Conservation (phyloP, 2,888 invertebrate species). For the Danaus chrysippus region DNA sequence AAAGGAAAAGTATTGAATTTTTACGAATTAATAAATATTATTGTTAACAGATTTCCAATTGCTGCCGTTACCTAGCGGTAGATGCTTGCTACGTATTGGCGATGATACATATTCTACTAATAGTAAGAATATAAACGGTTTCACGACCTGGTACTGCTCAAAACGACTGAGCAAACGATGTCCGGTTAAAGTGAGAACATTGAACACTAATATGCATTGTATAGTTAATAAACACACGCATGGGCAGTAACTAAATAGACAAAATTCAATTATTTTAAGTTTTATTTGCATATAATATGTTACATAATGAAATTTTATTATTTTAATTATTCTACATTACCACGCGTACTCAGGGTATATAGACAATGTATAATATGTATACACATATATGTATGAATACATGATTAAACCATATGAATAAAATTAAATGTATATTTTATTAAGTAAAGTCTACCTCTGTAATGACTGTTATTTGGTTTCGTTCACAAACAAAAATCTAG, state of each 20-base stretch:
- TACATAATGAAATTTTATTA: not conserved
- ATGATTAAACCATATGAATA: no score
- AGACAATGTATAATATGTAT: no score
- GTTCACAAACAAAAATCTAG: no score
- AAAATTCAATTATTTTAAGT: not conserved
- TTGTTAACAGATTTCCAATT: slow-evolving; percentile 30
- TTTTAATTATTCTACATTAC: no score
- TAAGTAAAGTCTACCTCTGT: no score
- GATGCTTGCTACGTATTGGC: slow-evolving; percentile 36
- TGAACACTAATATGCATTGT: slow-evolving; percentile 22
- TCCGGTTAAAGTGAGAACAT: slow-evolving; percentile 33
- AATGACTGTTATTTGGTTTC: no score
- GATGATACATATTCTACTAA: slow-evolving; percentile 37
- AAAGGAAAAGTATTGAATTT: not conserved
- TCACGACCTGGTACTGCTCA: slow-evolving; percentile 41
- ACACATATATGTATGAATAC: no score
- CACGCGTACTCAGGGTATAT: no score
- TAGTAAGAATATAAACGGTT: slow-evolving; percentile 27
- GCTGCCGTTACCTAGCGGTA: slow-evolving; percentile 36
- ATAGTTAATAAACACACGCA: slow-evolving; percentile 34
- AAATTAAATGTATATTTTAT: no score
- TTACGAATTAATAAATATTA: not conserved
- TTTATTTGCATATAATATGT: not conserved
- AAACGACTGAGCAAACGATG: slow-evolving; percentile 38
- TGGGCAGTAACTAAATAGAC: slow-evolving; percentile 5